Evolutionary conservation across 2,888 invertebrate genomes (phyloP).

Genomic region (Campaea margaritaria): DNA sequence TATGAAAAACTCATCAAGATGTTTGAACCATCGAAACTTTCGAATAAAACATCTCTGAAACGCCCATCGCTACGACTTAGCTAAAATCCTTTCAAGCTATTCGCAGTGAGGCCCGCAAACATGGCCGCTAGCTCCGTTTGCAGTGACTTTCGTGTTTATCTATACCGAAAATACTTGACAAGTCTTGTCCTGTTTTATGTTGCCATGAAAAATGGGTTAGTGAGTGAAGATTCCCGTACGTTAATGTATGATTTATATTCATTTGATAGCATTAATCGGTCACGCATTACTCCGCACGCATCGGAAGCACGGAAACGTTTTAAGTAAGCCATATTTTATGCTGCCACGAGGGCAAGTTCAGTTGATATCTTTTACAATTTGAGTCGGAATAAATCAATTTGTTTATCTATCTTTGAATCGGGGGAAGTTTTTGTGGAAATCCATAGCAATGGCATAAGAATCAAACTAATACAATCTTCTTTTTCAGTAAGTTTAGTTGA

Average conservation of each 20-base stretch:
- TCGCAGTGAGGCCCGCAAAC: constrained; percentile 5
- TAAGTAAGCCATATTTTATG: constrained; percentile 19
- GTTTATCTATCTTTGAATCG: background rate
- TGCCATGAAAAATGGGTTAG: constrained; percentile 6
- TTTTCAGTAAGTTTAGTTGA: no score
- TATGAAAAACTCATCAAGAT: no score
- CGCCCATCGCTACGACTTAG: constrained; percentile 5
- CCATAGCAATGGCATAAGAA: no score
- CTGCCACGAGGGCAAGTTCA: background rate
- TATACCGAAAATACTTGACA: constrained; percentile 8
- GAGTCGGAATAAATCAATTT: background rate
- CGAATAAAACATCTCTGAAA: no score
- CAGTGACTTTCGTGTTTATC: constrained; percentile 17
- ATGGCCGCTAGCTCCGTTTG: constrained; percentile 13
- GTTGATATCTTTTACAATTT: background rate
- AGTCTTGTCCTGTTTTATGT: constrained; percentile 9
- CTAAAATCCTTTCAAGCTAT: constrained; percentile 14
- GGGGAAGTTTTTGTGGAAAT: no score
- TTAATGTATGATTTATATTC: constrained; percentile 25
- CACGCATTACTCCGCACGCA: constrained; percentile 28
- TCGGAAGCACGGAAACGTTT: constrained; percentile 10
- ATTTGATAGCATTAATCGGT: constrained; percentile 18
- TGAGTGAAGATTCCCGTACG: constrained; percentile 19
- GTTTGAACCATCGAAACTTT: no score
- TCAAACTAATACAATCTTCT: no score